Conservation (phyloP, 2,888 invertebrate species). For the Ophonus ardosiacus region DNA sequence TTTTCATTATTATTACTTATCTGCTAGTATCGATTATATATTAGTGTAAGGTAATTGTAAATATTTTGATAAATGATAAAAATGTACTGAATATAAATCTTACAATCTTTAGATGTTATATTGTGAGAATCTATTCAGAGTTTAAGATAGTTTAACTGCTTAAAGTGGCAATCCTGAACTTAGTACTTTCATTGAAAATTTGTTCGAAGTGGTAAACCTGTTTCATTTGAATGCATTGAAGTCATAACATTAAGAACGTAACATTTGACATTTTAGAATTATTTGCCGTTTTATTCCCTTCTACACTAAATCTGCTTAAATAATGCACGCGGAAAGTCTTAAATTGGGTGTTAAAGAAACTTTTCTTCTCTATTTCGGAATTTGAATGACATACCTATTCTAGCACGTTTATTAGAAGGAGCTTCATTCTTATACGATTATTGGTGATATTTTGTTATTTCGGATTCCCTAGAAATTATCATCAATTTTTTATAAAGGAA, state of each 20-base stretch:
- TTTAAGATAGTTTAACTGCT: not conserved
- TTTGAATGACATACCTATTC: no score
- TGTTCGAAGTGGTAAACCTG: not conserved
- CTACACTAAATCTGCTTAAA: not conserved
- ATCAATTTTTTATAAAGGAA: no score
- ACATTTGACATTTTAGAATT: not conserved
- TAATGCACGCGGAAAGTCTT: not conserved
- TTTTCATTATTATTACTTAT: slow-evolving; percentile 22
- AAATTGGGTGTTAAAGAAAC: no score
- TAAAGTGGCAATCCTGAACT: not conserved
- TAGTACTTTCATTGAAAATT: not conserved
- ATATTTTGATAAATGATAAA: slow-evolving; percentile 46
- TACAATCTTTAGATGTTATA: slow-evolving; percentile 6
- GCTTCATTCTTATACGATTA: no score
- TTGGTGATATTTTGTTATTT: no score
- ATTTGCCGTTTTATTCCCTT: not conserved
- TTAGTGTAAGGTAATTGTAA: slow-evolving; percentile 31
- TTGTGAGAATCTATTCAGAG: slow-evolving; percentile 7
- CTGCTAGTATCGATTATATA: slow-evolving; percentile 25
- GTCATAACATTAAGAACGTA: not conserved
- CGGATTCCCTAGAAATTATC: no score
- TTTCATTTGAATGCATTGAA: not conserved
- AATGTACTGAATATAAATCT: slow-evolving; percentile 32
- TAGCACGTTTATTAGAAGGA: no score
- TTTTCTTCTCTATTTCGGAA: no score